Conservation (phyloP, 2,113 vertebrate species). For the Pantherophis guttatus region DNA sequence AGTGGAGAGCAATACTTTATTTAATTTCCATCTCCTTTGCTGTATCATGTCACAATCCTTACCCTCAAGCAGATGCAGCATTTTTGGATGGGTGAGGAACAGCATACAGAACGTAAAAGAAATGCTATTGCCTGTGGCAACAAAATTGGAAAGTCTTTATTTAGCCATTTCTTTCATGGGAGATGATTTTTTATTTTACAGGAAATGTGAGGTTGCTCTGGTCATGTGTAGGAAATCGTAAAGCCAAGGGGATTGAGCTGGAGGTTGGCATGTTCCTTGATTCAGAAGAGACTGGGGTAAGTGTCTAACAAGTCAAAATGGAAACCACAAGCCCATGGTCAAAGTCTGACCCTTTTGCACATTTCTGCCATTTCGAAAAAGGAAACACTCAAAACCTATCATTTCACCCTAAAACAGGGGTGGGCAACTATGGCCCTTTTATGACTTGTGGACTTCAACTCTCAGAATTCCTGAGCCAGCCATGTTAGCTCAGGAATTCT, state of each 20-base stretch:
- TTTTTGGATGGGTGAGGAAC: no score
- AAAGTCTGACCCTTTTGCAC: background rate
- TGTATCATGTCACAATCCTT: no score
- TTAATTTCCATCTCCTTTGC: background rate
- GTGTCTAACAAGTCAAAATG: background rate
- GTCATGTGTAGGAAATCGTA: background rate
- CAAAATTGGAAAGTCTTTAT: background rate
- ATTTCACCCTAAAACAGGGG: background rate
- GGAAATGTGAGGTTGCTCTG: background rate
- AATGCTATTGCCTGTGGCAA: background rate
- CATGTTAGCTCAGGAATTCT: no score
- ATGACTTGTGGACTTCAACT: no score
- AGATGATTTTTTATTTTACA: background rate
- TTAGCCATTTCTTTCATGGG: background rate
- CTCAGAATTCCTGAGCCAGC: no score
- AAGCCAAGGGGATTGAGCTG: background rate
- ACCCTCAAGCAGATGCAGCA: background rate
- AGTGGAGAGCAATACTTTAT: background rate
- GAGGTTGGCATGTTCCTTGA: background rate
- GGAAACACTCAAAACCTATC: background rate
- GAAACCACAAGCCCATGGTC: background rate
- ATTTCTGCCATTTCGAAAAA: background rate
- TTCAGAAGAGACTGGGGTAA: background rate
- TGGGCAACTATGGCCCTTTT: no score
- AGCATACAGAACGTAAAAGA: background rate